Base-by-base conservation (phyloP, 1,140 invertebrate species). In the Macrobrachium rosenbergii region DNA sequence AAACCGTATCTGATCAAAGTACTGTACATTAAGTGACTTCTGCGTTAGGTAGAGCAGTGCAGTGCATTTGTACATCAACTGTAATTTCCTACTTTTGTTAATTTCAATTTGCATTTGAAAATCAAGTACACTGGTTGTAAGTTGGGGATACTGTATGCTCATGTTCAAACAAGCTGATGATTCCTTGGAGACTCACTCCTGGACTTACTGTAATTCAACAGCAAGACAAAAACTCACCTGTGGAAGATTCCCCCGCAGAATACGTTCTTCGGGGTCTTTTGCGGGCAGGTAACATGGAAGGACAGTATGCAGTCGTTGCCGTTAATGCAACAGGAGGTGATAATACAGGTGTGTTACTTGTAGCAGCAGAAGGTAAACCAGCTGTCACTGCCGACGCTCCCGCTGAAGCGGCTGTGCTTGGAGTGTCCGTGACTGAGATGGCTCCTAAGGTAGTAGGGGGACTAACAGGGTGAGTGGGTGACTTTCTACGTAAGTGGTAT, bases 251-350 rank as follows among this genome's bases (percentile, higher is more conserved):
- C 73, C 81, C 85, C 17, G 89, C 45, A 75, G 77, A 83, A 64
- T 88, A 89, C 23, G 84, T 67, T 89, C 86, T 89, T 58, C 89
- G 82, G 23, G 89, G 89, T 43, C 89, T 87, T 69, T 89, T 89
- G 59, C 89, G 67, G 60, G 87, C 83, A 23, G 89, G 89, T 78
- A 89, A 60, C 81, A 88, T 86, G 86, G 89, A 87, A 78, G 86
- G 86, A 64, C 84, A 85, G 43, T 87, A 83, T 14, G 84, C 52
- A 12, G 88, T 81, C 16, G 88, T 82, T 28, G 82, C 88, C 23
- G 87, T 64, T 58, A 88, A 60, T 43, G 87, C 81, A 73, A 81
- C 75, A 59, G 87, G 79, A 77, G 87, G 80, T 67, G 87, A 84
- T 60, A 88, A 82, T 17, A 76, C 64, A 19, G 82, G 82, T 60